Evolutionary conservation across 2,888 invertebrate genomes (phyloP), one percentile per base, ranked within the genome.

Genomic region (Nomada ferruginata): DNA sequence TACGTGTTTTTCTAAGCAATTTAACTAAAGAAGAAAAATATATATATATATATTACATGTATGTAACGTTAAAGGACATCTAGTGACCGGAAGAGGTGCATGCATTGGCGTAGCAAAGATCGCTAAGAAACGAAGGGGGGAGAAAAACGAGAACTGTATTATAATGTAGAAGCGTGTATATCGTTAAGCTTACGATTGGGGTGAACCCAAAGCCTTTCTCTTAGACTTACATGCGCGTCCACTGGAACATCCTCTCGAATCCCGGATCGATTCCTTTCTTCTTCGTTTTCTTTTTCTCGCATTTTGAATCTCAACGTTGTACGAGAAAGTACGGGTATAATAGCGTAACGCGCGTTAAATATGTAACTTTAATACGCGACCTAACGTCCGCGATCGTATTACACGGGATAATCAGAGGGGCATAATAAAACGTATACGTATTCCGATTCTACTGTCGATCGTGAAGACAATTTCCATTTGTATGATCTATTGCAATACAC

Each of bases 181-280:
- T 78, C 79, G 84, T 86, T 85, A 87, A 89, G 84, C 87, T 85
- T 84, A 86, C 81, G 79, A 84, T 82, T 72, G 85, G 86, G 85
- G 73, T 20, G 77, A 60, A 83, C 86, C 87, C 89, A 84, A 83
- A 89, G 90, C 90, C 90, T 90, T 90, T 90, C 88, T 89, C 90
- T 87, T 90, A 89, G 89, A 90, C 84, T 89, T 88, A 86, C 66
- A 59, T 76, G 78, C 80, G 76, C 73, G 73, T 83, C 77, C 79
- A 85, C 78, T 66, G 75, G 57, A 64, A 76, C 68, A 63, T 75
- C 74, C 73, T 68, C 72, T 78, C 80, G 70, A 73, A 44, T 73
- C 69, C 66, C 69, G 47, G 71, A 76, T 82, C 81, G 82, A 71
- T 76, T 59, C 36, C 36, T 36, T 36, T 36, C 36, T 36, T 36